A percentile compares a stretch with the other conserved stretches of the same genome.
Evolutionary conservation across 1,140 invertebrate species (phyloP).

Genomic region (Eumeta japonica): DNA sequence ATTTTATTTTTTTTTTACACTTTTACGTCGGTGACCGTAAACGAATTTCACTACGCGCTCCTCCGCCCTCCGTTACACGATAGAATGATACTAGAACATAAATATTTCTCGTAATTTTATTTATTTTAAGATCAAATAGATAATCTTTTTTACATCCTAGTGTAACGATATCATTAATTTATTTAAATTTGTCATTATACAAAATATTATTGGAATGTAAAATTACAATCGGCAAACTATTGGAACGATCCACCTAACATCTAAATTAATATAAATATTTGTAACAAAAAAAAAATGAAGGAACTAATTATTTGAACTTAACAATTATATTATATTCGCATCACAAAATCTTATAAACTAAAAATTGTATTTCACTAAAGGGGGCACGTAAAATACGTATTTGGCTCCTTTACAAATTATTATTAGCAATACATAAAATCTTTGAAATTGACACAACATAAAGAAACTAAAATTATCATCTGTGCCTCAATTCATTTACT

Average conservation of each 20-base stretch:
- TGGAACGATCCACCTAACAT: slow-evolving; percentile 51
- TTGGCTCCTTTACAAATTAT: no score
- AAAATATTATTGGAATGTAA: no score
- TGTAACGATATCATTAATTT: slow-evolving; percentile 45
- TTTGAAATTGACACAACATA: no score
- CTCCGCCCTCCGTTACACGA: slow-evolving; percentile 51
- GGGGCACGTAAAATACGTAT: no score
- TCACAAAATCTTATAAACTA: no score
- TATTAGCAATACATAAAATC: no score
- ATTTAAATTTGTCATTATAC: slow-evolving; percentile 55
- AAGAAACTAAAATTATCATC: no score
- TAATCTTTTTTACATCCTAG: slow-evolving; percentile 58
- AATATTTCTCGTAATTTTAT: slow-evolving; percentile 52
- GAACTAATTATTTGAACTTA: slow-evolving; percentile 54
- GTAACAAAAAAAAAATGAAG: slow-evolving; percentile 49
- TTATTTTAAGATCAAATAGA: slow-evolving; percentile 51
- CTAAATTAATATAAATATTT: slow-evolving; percentile 43
- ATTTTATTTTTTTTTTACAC: slow-evolving; percentile 55
- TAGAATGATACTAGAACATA: slow-evolving; percentile 57
- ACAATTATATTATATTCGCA: no score
- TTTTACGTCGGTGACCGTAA: slow-evolving; percentile 54
- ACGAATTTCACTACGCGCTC: slow-evolving; percentile 54
- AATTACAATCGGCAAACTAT: slow-evolving; percentile 41
- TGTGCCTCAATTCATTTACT: no score
- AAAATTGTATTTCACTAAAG: no score